Conservation (phyloP, 2,797 vertebrate genomes). For the Hipposideros larvatus region DNA sequence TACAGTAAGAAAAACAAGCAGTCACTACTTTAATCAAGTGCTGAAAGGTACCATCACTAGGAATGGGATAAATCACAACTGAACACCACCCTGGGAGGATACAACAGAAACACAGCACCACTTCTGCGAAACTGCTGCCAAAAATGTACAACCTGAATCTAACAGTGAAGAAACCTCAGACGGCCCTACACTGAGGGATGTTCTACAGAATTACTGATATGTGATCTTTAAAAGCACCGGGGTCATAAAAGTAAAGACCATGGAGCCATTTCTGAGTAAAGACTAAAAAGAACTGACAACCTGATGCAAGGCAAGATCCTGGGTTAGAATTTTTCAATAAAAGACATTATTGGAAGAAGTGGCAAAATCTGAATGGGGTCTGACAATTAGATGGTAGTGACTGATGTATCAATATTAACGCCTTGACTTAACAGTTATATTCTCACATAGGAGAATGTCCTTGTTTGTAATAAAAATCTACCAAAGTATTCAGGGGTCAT, state of each 20-base stretch:
- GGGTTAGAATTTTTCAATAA: not conserved
- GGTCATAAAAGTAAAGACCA: not conserved
- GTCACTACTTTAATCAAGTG: not conserved
- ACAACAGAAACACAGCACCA: not conserved
- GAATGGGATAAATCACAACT: not conserved
- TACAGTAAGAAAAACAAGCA: not conserved
- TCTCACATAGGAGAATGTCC: not conserved
- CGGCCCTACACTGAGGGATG: not conserved
- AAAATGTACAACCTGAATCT: not conserved
- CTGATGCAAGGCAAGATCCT: not conserved
- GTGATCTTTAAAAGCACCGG: slow-evolving; percentile 5
- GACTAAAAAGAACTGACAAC: not conserved
- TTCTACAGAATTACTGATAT: not conserved
- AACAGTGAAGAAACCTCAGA: slow-evolving; percentile 1
- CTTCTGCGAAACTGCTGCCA: not conserved
- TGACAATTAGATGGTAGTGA: not conserved
- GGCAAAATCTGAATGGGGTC: not conserved
- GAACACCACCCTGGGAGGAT: not conserved
- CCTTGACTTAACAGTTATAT: not conserved
- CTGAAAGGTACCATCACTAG: not conserved
- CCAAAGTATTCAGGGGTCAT: not conserved
- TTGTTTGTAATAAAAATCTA: not conserved
- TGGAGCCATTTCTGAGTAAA: not conserved
- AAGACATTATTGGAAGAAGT: not conserved
- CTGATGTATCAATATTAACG: not conserved